A percentile compares a stretch with the other conserved stretches of the same genome.
Evolutionary conservation across 1,140 invertebrate species (phyloP).

Genomic region (Dreissena rostriformis): DNA sequence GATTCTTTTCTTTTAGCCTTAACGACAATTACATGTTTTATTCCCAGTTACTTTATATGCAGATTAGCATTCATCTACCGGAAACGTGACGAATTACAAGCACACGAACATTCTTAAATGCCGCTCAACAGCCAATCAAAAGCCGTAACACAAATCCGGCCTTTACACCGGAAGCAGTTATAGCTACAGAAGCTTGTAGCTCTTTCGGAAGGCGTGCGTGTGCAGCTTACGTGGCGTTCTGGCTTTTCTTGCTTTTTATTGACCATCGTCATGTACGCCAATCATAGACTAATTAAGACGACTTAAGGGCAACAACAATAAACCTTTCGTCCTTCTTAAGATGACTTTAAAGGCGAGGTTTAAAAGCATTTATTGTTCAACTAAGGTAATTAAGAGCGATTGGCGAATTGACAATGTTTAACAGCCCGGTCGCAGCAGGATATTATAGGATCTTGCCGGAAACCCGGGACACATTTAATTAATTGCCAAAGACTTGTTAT

Average conservation of each 20-base stretch:
- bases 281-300: conserved; percentile 9
- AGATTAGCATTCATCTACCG: conserved; percentile 34
- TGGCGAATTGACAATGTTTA: no score
- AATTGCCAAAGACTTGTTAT: conserved; percentile 1
- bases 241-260: no score
- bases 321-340: not conserved
- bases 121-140: conserved; percentile 28
- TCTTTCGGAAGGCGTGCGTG: no score
- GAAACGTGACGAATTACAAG: conserved; percentile 47
- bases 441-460: not conserved
- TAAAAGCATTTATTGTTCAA: conserved; percentile 10
- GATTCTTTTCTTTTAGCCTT: no score
- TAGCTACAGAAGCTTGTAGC: not conserved
- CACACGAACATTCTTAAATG: conserved; percentile 33
- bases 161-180: conserved; percentile 48
- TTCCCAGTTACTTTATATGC: not conserved
- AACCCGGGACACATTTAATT: not conserved
- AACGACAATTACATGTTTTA: no score
- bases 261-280: not conserved
- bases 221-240: no score
- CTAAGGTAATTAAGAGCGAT: not conserved
- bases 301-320: not conserved
- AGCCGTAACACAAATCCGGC: conserved; percentile 39
- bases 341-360: not conserved
- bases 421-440: not conserved